A percentile compares a stretch with the other conserved stretches of the same genome.
Evolutionary conservation across 2,888 invertebrate genomes (phyloP).

Genomic region (Sphaerophoria taeniata): DNA sequence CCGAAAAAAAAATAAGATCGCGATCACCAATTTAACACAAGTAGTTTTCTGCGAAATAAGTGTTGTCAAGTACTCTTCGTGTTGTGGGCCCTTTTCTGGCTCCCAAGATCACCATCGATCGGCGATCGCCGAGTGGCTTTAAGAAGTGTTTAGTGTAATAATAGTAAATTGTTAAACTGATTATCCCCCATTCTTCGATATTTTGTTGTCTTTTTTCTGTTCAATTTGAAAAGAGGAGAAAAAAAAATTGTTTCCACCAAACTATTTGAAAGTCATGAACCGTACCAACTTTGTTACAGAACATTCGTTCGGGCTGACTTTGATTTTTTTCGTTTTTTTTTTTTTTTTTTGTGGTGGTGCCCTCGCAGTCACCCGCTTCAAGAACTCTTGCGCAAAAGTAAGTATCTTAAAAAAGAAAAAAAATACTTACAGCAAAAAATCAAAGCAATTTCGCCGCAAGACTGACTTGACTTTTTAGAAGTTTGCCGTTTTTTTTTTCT

Average conservation of each 20-base stretch:
- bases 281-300: conserved; percentile 66
- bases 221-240: neutral
- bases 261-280: conserved; percentile 72
- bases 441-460: conserved; percentile 73
- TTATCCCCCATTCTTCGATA: conserved; percentile 79
- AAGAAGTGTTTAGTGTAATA: conserved; percentile 79
- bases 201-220: conserved; percentile 6
- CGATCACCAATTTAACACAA: conserved; percentile 33
- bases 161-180: conserved; percentile 82
- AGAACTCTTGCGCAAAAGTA: conserved; percentile 69
- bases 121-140: conserved; percentile 24
- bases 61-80: neutral
- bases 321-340: conserved; percentile 28
- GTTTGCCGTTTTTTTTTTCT: conserved; percentile 38
- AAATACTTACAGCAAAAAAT: conserved; percentile 50
- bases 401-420: conserved; percentile 38
- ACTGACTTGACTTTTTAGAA: conserved; percentile 69
- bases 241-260: neutral
- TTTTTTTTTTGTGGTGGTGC: neutral
- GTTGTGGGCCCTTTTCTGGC: conserved; percentile 18
- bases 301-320: conserved; percentile 59
- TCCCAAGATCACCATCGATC: conserved; percentile 55
- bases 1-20: conserved; percentile 62
- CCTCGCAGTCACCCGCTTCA: conserved; percentile 34
- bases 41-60: neutral